These are phyloP conservation scores for Geodia barretti DNA, from an alignment of 37 sponge, comb jelly and placozoan species.

Conservation along the genomic window DNA sequence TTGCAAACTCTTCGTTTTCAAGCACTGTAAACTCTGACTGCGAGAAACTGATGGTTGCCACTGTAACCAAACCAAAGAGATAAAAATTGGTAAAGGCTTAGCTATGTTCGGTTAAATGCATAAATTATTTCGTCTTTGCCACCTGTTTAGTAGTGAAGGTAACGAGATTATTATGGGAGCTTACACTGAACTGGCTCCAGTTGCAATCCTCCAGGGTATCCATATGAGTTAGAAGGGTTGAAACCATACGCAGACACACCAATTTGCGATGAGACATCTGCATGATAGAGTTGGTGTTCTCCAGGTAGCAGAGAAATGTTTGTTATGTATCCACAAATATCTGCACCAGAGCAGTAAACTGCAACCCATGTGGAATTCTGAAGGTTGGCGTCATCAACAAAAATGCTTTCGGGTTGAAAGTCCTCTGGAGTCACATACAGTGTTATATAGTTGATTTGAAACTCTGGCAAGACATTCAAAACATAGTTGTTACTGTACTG, in stretches of 20 bases:
- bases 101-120: too few species aligned
- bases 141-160: too few species aligned
- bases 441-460: conserved; percentile 31
- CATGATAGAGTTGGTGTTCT: conserved; percentile 38
- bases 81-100: too few species aligned
- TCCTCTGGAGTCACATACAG: conserved; percentile 32
- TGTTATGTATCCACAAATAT: conserved; percentile 46
- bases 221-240: conserved; percentile 40
- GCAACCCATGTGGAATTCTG: background rate
- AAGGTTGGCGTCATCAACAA: conserved; percentile 13
- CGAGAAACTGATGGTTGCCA: conserved; percentile 36
- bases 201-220: conserved; percentile 61
- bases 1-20: background rate
- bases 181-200: conserved; percentile 48
- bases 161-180: too few species aligned
- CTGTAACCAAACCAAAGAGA: background rate
- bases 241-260: conserved; percentile 57
- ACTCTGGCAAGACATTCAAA: conserved; percentile 11
- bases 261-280: too few species aligned
- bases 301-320: conserved; percentile 6
- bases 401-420: conserved; percentile 17
- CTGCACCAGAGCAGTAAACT: conserved; percentile 9
- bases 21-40: background rate
- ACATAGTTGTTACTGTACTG: conserved; percentile 69
- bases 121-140: too few species aligned